Conservation (phyloP, 1,140 invertebrate genomes). For the Drosophila insularis region DNA sequence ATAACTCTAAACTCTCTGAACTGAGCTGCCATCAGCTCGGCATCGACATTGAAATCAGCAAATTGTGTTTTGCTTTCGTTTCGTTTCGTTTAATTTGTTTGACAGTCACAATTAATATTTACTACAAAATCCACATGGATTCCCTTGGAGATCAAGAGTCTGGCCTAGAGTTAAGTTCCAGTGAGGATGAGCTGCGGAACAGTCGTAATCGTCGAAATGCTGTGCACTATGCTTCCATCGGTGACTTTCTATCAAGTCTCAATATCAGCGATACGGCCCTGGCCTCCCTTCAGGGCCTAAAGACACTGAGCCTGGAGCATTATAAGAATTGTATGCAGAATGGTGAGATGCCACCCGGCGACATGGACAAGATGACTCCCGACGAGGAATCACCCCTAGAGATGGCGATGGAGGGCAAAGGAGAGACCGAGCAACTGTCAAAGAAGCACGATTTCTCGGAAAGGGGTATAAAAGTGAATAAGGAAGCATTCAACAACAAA, state of each 20-base stretch:
- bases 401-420: no score
- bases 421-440: no score
- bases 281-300: constrained; percentile 15
- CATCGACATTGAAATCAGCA: neutral
- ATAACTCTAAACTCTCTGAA: constrained; percentile 24
- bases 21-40: neutral
- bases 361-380: neutral
- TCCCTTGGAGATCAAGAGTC: neutral
- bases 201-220: constrained; percentile 25
- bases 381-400: neutral
- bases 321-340: constrained; percentile 26
- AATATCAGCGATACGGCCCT: constrained; percentile 36
- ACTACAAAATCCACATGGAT: neutral
- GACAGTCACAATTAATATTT: neutral
- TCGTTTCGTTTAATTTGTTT: neutral
- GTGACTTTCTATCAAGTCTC: constrained; percentile 45
- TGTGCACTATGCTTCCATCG: constrained; percentile 30
- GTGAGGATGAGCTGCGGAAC: constrained; percentile 5
- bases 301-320: constrained; percentile 29
- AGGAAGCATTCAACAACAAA: no score
- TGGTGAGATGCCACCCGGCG: neutral
- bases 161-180: neutral
- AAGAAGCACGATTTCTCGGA: no score
- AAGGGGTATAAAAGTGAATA: no score
- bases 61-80: neutral